A percentile compares a stretch with the other conserved stretches of the same genome.
phyloP scores from a whole-genome alignment of 2,797 vertebrate genomes.

The Lagorchestes hirsutus region DNA sequence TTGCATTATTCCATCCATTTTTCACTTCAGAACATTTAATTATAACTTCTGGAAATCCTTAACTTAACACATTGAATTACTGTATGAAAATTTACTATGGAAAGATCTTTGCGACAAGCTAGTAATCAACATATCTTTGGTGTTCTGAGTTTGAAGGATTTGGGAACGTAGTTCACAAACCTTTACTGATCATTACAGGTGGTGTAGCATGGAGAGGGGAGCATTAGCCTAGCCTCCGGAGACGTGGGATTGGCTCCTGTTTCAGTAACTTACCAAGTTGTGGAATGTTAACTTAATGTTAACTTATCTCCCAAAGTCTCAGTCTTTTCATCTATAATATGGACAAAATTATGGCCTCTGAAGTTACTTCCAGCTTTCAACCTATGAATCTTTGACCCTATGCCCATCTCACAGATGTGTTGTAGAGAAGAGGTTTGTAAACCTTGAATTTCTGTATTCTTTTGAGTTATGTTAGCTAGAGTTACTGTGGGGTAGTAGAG shows the following conservation, averaged over 20 bases:
- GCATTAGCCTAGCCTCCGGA: neutral
- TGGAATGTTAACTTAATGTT: neutral
- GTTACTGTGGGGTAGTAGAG: too few species aligned
- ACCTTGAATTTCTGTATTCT: neutral
- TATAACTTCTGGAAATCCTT: conserved; percentile 80
- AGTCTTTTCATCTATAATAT: neutral
- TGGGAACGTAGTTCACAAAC: neutral
- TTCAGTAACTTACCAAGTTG: neutral
- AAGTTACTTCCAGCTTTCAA: neutral
- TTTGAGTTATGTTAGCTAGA: neutral
- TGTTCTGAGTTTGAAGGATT: neutral
- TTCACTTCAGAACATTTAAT: conserved; percentile 62
- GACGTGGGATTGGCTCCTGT: neutral
- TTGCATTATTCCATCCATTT: conserved; percentile 46
- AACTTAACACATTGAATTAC: conserved; percentile 64
- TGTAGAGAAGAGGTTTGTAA: neutral
- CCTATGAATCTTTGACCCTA: neutral
- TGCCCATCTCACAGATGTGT: neutral
- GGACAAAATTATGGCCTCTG: neutral
- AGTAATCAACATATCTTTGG: neutral
- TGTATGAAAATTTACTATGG: neutral
- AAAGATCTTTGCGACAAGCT: neutral
- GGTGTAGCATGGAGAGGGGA: neutral
- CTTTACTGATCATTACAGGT: neutral
- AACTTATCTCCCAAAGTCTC: neutral